phyloP scores from a whole-genome alignment of 2,113 vertebrate species.

The Saguinus midas region DNA sequence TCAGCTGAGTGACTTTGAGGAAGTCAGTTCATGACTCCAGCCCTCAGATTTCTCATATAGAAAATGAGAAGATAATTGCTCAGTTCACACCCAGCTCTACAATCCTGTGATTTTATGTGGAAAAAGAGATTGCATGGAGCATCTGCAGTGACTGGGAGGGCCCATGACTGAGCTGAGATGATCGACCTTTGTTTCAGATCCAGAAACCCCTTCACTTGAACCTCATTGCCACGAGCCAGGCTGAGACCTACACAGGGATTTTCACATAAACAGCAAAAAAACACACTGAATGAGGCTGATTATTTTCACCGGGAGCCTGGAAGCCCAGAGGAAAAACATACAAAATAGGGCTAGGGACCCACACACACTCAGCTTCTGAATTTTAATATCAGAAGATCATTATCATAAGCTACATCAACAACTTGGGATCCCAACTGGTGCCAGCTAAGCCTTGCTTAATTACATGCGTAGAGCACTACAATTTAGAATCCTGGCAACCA shows the following conservation, averaged over 20 bases:
- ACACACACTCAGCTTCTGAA: neutral
- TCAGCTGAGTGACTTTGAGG: neutral
- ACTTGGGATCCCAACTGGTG: neutral
- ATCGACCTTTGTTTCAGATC: neutral
- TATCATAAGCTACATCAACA: slow-evolving; percentile 13
- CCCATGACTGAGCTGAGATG: neutral
- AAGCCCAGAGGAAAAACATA: slow-evolving; percentile 1
- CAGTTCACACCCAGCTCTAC: neutral
- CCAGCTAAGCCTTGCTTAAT: slow-evolving; percentile 48
- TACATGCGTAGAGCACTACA: slow-evolving; percentile 42
- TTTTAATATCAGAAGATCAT: slow-evolving; percentile 54
- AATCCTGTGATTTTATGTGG: neutral
- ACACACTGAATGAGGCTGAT: neutral
- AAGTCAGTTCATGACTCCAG: neutral
- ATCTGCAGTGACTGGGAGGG: neutral
- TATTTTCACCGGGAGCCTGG: neutral
- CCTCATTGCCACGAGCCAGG: neutral
- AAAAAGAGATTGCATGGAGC: neutral
- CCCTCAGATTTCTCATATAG: neutral
- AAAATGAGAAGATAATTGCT: neutral
- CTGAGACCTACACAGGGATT: neutral
- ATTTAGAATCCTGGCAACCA: slow-evolving; percentile 60
- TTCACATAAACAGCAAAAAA: neutral
- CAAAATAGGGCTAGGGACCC: neutral
- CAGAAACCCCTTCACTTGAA: neutral